Evolutionary conservation across 2,797 vertebrate species (phyloP).

Genomic region (Peromyscus attwateri): DNA sequence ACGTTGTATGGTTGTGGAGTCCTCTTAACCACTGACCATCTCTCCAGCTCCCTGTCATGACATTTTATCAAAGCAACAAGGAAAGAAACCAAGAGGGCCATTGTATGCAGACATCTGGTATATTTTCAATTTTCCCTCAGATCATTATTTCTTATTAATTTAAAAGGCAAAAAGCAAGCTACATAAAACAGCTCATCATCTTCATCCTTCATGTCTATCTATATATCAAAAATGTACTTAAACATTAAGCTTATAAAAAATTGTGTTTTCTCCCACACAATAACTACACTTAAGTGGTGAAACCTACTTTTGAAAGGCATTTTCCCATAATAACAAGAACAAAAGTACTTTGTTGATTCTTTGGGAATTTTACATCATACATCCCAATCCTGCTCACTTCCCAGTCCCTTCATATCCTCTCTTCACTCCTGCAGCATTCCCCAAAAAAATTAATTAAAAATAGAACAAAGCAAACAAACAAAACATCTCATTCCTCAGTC

Average conservation of each 20-base stretch:
- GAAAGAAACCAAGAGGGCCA: background rate
- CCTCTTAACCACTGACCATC: background rate
- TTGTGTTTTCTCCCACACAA: background rate
- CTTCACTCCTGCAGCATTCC: too few relatives aligned
- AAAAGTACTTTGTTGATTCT: background rate
- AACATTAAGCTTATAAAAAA: background rate
- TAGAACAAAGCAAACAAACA: too few relatives aligned
- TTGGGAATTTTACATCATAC: too few relatives aligned
- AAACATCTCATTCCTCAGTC: too few relatives aligned
- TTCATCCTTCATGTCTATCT: background rate
- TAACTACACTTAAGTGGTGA: background rate
- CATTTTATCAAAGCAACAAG: background rate
- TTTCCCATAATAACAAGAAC: background rate
- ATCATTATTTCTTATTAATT: background rate
- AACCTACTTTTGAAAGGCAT: background rate
- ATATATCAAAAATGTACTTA: background rate
- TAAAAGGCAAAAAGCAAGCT: constrained; percentile 16
- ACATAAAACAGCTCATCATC: background rate
- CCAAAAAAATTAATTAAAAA: too few relatives aligned
- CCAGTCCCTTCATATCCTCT: too few relatives aligned
- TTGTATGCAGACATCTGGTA: background rate
- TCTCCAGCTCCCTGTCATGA: background rate
- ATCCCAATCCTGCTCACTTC: too few relatives aligned
- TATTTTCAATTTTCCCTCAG: background rate
- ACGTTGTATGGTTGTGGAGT: too few relatives aligned